phyloP scores from a whole-genome alignment of 2,888 invertebrate genomes.

The Orthosia gothica region DNA sequence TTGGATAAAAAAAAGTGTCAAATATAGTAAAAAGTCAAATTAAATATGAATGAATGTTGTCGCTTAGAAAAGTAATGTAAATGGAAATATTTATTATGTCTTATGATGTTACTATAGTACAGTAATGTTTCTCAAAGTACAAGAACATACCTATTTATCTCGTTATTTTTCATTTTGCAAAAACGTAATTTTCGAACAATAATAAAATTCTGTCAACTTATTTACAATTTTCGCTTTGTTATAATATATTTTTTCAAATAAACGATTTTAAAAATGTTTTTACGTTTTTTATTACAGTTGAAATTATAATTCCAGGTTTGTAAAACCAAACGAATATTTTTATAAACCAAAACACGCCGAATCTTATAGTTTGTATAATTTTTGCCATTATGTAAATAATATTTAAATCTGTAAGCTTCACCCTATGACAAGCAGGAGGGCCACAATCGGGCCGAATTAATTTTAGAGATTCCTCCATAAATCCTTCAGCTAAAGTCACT shows the following conservation, averaged over 20 bases:
- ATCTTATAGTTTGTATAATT: constrained; percentile 11
- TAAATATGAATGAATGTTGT: constrained; percentile 11
- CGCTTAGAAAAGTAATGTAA: constrained; percentile 10
- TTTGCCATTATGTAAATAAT: constrained; percentile 74
- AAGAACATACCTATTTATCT: constrained; percentile 26
- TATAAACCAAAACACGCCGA: constrained; percentile 4
- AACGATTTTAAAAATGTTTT: constrained; percentile 38
- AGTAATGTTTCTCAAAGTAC: constrained; percentile 49
- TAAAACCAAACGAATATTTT: not conserved
- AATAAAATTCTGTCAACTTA: constrained; percentile 15
- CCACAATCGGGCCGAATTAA: constrained; percentile 87
- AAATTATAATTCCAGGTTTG: not conserved
- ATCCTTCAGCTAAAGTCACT: constrained; percentile 89
- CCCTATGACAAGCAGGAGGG: constrained; percentile 74
- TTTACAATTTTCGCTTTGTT: constrained; percentile 48
- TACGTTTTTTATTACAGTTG: constrained; percentile 15
- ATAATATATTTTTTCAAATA: constrained; percentile 56
- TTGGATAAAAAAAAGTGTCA: constrained; percentile 82
- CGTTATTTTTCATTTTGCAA: not conserved
- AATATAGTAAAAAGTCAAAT: too few species aligned
- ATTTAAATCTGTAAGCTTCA: constrained; percentile 68
- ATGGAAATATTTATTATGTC: constrained; percentile 21
- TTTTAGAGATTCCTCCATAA: constrained; percentile 88
- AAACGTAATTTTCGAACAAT: constrained; percentile 7
- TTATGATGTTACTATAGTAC: constrained; percentile 23